Base-by-base conservation (phyloP, 2,113 vertebrate species). In the Poeciliopsis prolifica region DNA sequence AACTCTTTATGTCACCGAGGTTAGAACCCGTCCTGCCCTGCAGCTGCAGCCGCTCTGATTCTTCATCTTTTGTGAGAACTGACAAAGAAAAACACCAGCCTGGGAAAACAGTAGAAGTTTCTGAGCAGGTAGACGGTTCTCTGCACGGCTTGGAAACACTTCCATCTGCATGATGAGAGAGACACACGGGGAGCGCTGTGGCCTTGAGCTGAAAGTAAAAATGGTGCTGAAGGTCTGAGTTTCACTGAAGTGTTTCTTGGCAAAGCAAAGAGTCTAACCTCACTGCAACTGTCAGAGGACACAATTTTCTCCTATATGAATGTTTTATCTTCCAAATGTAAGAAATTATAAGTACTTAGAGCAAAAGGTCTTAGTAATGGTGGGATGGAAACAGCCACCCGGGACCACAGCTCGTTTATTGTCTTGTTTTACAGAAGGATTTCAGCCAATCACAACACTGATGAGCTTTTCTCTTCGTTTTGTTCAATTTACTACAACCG, bases 211-310 rank as follows among this genome's bases (percentile, higher is more conserved):
- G 77, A 82, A 87, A 62, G 78, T 44, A 67, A 82, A 60, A 82
- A 76, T 4, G 60, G 44, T 78, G 82, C 79, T 28, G 65, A 80
- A 79, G 63, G 63, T 86, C 73, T 77, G 77, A 73, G 76, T 91
- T 87, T 85, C 85, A 86, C 80, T 79, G 62, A 87, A 87, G 75
- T 90, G 86, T 87, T 88, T 90, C 86, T 83, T 88, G 88, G 86
- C 84, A 88, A 40, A 61, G 29, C 58, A 10, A 72, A 85, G 30
- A 70, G 85, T 75, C 28, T 75, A 68, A 68, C 65, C 60, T 71
- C 74, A 75, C 74, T 64, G 30, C 51, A 71, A 66, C 73, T 62
- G 44, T n/a, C 33, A 61, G 51, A 54, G 79, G 60, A 70, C 79
- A 84, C 68, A 69, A 66, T 77, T 75, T 72, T 54, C 78, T 62